Evolutionary conservation across 2,888 invertebrate species (phyloP).

Genomic region (Chromoteleia sp.): DNA sequence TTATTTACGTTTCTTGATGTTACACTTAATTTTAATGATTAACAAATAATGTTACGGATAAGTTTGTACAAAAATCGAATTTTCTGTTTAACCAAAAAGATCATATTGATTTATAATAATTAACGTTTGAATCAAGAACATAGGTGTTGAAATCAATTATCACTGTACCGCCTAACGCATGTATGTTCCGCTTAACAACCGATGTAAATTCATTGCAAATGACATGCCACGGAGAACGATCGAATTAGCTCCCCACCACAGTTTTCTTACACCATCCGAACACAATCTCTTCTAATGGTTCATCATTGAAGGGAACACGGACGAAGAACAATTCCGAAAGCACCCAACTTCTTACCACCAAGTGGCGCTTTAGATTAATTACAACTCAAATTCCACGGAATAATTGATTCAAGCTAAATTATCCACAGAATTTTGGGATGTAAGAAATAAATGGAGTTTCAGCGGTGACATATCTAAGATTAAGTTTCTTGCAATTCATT

Average conservation of each 20-base stretch:
- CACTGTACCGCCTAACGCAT: constrained; percentile 61
- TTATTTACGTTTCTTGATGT: no score
- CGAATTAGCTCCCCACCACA: constrained; percentile 44
- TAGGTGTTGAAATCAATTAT: constrained; percentile 62
- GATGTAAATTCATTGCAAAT: constrained; percentile 68
- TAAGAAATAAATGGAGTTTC: constrained; percentile 60
- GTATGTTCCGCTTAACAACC: constrained; percentile 60
- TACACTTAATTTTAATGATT: no score
- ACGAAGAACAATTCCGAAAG: constrained; percentile 47
- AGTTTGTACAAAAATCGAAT: no score
- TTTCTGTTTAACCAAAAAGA: background rate
- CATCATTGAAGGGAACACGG: constrained; percentile 39
- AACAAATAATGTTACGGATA: no score
- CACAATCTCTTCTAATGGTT: constrained; percentile 36
- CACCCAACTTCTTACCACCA: constrained; percentile 45
- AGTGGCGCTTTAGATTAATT: constrained; percentile 55
- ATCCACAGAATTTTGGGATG: constrained; percentile 34
- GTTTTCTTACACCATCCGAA: constrained; percentile 35
- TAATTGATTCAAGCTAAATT: constrained; percentile 54
- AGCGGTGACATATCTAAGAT: constrained; percentile 32
- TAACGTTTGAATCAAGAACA: constrained; percentile 23
- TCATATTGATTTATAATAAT: constrained; percentile 9
- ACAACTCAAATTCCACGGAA: constrained; percentile 54
- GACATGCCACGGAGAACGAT: constrained; percentile 51
- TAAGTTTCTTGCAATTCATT: constrained; percentile 50